Evolutionary conservation across 2,113 vertebrate species (phyloP).

Genomic region (Gavialis gangeticus): DNA sequence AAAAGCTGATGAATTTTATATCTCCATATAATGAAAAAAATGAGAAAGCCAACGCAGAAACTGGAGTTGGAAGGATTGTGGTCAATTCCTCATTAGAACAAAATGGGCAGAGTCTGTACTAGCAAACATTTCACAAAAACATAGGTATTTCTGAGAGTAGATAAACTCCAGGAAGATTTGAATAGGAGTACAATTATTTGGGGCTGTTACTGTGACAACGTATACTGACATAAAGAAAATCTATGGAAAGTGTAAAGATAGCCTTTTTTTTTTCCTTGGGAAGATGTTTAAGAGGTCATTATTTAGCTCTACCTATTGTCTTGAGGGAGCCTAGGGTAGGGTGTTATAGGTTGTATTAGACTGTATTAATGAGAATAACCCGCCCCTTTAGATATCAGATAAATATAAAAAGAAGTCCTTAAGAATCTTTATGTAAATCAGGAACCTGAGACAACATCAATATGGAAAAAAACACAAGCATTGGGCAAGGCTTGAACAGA

Average conservation of each 20-base stretch:
- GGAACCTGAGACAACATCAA: neutral
- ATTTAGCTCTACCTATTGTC: neutral
- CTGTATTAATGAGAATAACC: neutral
- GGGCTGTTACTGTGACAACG: neutral
- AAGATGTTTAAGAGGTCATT: neutral
- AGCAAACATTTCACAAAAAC: neutral
- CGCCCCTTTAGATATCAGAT: neutral
- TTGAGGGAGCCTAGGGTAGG: neutral
- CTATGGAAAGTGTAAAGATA: neutral
- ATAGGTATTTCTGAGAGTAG: neutral
- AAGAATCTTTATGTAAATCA: neutral
- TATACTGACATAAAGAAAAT: neutral
- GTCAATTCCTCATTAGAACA: neutral
- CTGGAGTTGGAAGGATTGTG: neutral
- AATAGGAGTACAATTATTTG: too few relatives aligned
- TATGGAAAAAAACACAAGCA: neutral
- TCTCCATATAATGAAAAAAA: neutral
- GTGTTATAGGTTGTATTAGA: neutral
- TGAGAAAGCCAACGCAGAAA: neutral
- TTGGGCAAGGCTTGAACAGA: neutral
- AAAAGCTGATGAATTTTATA: conserved; percentile 32
- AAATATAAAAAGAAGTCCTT: neutral
- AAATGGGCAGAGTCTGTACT: neutral
- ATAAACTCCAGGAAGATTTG: neutral
- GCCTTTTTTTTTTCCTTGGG: neutral